phyloP scores from a whole-genome alignment of 2,797 vertebrate genomes.

The Eleutherodactylus coqui region DNA sequence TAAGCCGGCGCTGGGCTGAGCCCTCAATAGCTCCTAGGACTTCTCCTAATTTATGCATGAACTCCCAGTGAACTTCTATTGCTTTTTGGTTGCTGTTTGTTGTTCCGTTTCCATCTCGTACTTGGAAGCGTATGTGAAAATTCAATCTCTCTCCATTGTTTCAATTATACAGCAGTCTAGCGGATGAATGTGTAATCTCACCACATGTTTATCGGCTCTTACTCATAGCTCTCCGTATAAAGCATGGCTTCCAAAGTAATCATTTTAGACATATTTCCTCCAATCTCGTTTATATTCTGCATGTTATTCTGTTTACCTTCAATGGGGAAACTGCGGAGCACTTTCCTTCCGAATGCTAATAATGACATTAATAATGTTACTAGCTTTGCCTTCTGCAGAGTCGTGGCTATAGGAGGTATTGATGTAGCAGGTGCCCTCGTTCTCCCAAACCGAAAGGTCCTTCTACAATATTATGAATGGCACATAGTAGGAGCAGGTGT shows the following conservation, averaged over 20 bases:
- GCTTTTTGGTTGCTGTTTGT: conserved; percentile 17
- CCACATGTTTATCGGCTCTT: conserved; percentile 18
- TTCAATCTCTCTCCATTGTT: conserved; percentile 39
- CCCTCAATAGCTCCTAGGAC: background rate
- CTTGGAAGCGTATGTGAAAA: conserved; percentile 31
- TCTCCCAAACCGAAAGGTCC: background rate
- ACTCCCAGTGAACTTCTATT: conserved; percentile 38
- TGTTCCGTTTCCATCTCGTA: background rate
- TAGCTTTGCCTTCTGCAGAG: background rate
- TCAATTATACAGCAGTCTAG: conserved; percentile 21
- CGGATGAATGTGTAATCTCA: conserved; percentile 19
- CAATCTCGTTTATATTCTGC: background rate
- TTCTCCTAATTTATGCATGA: conserved; percentile 39
- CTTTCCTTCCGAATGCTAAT: background rate
- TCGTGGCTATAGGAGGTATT: background rate
- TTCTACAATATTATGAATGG: too few relatives aligned
- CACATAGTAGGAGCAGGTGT: too few relatives aligned
- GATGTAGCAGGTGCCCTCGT: too few relatives aligned
- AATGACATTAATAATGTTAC: background rate
- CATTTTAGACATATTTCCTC: background rate
- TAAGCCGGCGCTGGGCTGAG: background rate
- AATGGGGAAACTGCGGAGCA: background rate
- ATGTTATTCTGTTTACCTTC: background rate
- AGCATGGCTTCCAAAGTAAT: background rate
- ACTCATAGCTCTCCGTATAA: background rate